A percentile compares a stretch with the other conserved stretches of the same genome.
These are phyloP conservation scores for Oscheius sp. DNA, from an alignment of 2,888 invertebrate species.

Conservation along the genomic window DNA sequence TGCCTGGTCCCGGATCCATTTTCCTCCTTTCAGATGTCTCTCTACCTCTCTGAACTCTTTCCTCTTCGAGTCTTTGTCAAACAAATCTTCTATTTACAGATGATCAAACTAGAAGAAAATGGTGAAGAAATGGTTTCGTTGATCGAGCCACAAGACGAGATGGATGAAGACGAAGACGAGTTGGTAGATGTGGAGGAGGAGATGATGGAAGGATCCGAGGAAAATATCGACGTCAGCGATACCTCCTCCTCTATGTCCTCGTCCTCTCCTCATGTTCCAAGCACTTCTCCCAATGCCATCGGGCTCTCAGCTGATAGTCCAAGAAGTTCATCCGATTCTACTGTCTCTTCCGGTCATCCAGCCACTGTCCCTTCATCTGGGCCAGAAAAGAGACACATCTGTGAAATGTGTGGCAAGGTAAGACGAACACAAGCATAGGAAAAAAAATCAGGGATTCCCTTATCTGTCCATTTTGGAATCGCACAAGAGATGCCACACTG, in stretches of 20 bases:
- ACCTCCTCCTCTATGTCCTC: conserved; percentile 22
- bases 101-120: conserved; percentile 23
- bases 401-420: conserved; percentile 66
- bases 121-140: conserved; percentile 4
- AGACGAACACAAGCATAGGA: neutral
- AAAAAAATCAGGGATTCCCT: conserved; percentile 40
- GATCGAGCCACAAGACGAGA: conserved; percentile 26
- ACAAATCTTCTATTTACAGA: conserved; percentile 7
- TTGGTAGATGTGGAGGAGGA: conserved; percentile 24
- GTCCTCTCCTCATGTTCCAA: conserved; percentile 17
- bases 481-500: conserved; percentile 71
- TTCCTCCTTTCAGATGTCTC: neutral
- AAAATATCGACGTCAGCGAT: conserved; percentile 13
- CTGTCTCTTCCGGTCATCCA: neutral
- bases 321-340: conserved; percentile 3
- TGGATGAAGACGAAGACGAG: conserved; percentile 29
- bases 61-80: conserved; percentile 18
- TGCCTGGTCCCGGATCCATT: neutral
- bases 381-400: conserved; percentile 65
- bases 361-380: conserved; percentile 5
- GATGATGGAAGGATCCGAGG: conserved; percentile 33
- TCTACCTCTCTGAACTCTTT: conserved; percentile 1
- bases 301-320: conserved; percentile 17
- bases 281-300: conserved; percentile 14
- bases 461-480: conserved; percentile 70